Percentiles rank a stretch among this genome's conserved stretches.
phyloP scores from a whole-genome alignment of 2,797 vertebrate genomes.

The Capromys pilorides region DNA sequence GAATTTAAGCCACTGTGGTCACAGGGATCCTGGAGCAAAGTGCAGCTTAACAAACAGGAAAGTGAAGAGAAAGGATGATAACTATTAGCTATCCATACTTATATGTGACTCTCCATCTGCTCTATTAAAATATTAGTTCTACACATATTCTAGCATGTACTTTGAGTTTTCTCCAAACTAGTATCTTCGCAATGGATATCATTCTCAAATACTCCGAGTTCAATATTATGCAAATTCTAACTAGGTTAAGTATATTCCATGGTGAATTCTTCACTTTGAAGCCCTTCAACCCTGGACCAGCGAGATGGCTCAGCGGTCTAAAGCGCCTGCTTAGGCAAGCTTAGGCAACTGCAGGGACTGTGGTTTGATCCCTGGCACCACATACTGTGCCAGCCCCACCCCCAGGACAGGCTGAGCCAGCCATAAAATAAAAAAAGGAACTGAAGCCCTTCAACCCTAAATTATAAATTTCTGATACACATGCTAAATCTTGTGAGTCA shows the following conservation, averaged over 20 bases:
- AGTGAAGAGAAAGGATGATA: conserved; percentile 70
- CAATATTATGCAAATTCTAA: conserved; percentile 27
- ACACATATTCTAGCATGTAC: not conserved
- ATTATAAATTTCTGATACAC: too few species aligned
- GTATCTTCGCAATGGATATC: conserved; percentile 4
- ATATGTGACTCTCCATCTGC: conserved; percentile 48
- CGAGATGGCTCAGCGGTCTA: too few species aligned
- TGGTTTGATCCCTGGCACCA: too few species aligned
- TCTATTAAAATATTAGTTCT: conserved; percentile 54
- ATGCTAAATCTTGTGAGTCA: too few species aligned
- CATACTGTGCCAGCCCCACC: too few species aligned
- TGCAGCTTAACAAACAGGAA: conserved; percentile 62
- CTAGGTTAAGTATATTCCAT: conserved; percentile 1
- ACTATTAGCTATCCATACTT: not conserved
- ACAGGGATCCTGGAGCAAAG: not conserved
- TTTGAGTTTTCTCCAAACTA: conserved; percentile 39
- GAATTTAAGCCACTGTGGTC: conserved; percentile 56
- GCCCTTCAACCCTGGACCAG: not conserved
- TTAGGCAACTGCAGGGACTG: too few species aligned
- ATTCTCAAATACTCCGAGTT: conserved; percentile 35
- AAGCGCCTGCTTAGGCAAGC: too few species aligned
- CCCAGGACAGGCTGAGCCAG: too few species aligned
- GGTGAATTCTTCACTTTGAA: conserved; percentile 57
- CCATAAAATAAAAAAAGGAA: too few species aligned
- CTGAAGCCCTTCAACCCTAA: too few species aligned